phyloP scores from a whole-genome alignment of 2,888 invertebrate genomes.

The Drosophila quasianomalipes region DNA sequence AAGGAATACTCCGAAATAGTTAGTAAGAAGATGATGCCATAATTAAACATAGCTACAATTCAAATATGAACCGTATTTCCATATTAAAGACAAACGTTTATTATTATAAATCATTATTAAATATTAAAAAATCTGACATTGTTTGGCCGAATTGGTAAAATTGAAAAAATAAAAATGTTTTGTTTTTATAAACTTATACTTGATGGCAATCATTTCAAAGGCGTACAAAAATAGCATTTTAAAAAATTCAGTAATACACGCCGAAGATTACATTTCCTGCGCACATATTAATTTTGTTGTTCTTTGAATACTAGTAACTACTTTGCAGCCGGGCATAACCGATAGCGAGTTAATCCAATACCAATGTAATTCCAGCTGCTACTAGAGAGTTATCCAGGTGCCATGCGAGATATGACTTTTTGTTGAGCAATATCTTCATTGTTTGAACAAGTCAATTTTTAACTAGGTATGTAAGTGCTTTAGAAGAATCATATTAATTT shows the following conservation, averaged over 20 bases:
- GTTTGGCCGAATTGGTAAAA: not conserved
- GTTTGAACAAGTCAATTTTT: too few species aligned
- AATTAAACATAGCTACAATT: not conserved
- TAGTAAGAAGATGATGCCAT: constrained; percentile 65
- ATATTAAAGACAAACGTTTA: constrained; percentile 1
- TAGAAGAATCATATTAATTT: not conserved
- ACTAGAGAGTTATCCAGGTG: not conserved
- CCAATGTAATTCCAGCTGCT: not conserved
- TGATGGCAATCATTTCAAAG: not conserved
- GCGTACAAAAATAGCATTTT: not conserved
- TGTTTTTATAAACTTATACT: not conserved
- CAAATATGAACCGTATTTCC: not conserved
- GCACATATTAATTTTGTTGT: not conserved
- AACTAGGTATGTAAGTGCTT: too few species aligned
- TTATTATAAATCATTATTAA: not conserved
- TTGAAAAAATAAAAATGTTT: not conserved
- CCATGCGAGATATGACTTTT: too few species aligned
- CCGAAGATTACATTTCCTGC: not conserved
- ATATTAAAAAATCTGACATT: constrained; percentile 1
- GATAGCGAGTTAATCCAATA: not conserved
- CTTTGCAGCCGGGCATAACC: too few species aligned
- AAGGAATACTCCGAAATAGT: constrained; percentile 93
- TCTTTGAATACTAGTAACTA: not conserved
- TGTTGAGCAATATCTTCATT: not conserved
- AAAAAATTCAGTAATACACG: not conserved